Evolutionary conservation across 1,140 invertebrate genomes (phyloP).

Genomic region (Eurosta solidaginis): DNA sequence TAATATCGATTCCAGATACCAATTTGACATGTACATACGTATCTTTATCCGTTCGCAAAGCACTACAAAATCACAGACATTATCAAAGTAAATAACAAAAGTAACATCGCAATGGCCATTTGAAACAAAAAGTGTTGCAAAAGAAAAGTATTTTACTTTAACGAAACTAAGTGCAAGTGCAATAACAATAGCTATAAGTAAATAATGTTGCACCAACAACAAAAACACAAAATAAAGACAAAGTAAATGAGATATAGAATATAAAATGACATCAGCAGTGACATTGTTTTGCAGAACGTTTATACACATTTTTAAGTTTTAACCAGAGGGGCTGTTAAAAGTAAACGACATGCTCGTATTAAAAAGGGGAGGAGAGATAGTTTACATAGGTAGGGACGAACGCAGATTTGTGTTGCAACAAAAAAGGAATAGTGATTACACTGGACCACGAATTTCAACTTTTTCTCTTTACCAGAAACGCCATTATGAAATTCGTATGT

Average conservation of each 20-base stretch:
- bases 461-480: too few species aligned
- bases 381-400: too few species aligned
- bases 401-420: too few species aligned
- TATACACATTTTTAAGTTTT: background rate
- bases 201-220: constrained; percentile 20
- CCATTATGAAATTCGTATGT: too few species aligned
- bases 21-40: background rate
- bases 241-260: background rate
- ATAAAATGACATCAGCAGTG: background rate
- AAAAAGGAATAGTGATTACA: too few species aligned
- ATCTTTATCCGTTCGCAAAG: background rate
- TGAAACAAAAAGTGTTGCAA: constrained; percentile 3
- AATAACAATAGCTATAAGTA: background rate
- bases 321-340: background rate
- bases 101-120: background rate
- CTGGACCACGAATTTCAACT: too few species aligned
- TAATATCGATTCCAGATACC: too few species aligned
- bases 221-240: constrained; percentile 27
- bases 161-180: background rate
- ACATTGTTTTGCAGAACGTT: background rate
- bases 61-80: background rate
- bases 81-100: constrained; percentile 12
- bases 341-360: too few species aligned
- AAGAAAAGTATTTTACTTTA: background rate
- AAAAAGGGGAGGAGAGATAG: too few species aligned